A percentile compares a stretch with the other conserved stretches of the same genome.
These are phyloP conservation scores for Emmelina monodactyla DNA, from an alignment of 2,888 invertebrate species.

Conservation along the genomic window DNA sequence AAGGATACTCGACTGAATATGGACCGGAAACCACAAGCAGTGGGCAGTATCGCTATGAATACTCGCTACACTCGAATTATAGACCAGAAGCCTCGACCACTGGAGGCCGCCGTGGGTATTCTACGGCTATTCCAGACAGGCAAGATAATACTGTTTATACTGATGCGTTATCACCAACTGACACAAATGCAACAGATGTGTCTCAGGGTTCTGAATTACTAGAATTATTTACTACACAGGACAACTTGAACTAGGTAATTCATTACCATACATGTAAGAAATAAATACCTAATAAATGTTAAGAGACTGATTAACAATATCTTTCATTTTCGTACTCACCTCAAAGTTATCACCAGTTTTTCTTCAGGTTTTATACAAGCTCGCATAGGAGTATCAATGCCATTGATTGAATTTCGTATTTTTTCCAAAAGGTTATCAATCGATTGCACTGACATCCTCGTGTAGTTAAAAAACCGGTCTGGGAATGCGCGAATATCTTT, in stretches of 20 bases:
- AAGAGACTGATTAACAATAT: slow-evolving; percentile 17
- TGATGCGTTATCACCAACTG: slow-evolving; percentile 21
- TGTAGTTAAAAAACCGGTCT: too few relatives aligned
- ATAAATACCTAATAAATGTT: slow-evolving; percentile 18
- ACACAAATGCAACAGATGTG: slow-evolving; percentile 21
- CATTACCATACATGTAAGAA: slow-evolving; percentile 18
- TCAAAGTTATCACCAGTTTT: too few relatives aligned
- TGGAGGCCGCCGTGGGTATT: slow-evolving; percentile 18
- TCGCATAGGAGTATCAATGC: too few relatives aligned
- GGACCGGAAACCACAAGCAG: slow-evolving; percentile 17
- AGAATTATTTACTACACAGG: slow-evolving; percentile 18
- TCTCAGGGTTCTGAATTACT: slow-evolving; percentile 21
- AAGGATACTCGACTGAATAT: slow-evolving; percentile 20
- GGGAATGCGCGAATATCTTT: too few relatives aligned
- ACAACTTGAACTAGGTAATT: slow-evolving; percentile 12
- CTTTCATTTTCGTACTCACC: too few relatives aligned
- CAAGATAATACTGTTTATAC: slow-evolving; percentile 19
- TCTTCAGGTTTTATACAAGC: too few relatives aligned
- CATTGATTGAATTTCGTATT: too few relatives aligned
- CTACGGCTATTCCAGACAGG: slow-evolving; percentile 20
- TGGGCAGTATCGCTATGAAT: slow-evolving; percentile 18
- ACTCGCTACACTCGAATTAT: slow-evolving; percentile 19
- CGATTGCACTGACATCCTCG: too few relatives aligned
- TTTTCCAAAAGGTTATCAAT: too few relatives aligned
- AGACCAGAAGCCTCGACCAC: slow-evolving; percentile 19